Percentiles rank a stretch among this genome's conserved stretches.
phyloP scores from a whole-genome alignment of 2,888 invertebrate genomes.

The Escarpia spicata region DNA sequence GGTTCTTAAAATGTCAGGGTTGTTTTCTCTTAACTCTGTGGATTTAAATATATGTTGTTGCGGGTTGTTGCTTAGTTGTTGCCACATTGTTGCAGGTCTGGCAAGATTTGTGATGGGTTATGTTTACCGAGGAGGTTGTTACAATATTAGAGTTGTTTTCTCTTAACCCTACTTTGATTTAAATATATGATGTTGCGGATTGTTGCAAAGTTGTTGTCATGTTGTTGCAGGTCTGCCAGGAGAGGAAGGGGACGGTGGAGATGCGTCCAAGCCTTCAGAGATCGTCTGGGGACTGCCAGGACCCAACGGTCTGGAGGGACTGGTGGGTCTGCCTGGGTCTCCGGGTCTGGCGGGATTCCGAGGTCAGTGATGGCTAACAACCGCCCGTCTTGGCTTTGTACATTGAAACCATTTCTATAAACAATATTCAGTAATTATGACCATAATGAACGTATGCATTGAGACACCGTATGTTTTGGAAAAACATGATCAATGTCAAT shows the following conservation, averaged over 20 bases:
- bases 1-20: no score
- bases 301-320: slow-evolving; percentile 31
- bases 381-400: no score
- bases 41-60: neutral
- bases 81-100: neutral
- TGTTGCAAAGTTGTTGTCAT: neutral
- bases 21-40: neutral
- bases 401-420: no score
- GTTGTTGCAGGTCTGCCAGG: neutral
- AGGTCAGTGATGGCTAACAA: neutral
- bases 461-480: no score
- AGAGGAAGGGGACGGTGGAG: neutral
- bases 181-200: neutral
- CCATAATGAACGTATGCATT: no score
- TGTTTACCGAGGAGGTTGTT: no score
- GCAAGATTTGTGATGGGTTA: no score
- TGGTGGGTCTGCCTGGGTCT: slow-evolving; percentile 26
- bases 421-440: no score
- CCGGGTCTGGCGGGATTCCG: slow-evolving; percentile 29
- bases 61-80: neutral
- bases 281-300: slow-evolving; percentile 36
- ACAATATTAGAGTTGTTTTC: no score
- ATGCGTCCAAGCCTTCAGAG: neutral
- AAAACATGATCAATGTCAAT: no score
- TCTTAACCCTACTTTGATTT: no score